A percentile compares a stretch with the other conserved stretches of the same genome.
Evolutionary conservation across 2,888 invertebrate species (phyloP).

Genomic region (Acrobasis consociella): DNA sequence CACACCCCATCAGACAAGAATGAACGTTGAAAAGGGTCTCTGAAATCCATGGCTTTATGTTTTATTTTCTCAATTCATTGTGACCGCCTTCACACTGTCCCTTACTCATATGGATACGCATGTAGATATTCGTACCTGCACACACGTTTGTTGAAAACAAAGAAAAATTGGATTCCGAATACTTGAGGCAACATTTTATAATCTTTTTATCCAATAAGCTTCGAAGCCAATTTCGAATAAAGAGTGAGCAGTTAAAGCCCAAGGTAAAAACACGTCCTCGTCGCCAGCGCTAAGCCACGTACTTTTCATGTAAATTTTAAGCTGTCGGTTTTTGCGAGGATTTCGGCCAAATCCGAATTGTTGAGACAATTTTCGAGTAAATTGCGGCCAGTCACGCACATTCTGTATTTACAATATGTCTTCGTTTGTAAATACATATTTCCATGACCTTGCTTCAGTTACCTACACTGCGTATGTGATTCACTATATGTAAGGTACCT

Average conservation of each 20-base stretch:
- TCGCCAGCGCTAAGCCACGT: slow-evolving; percentile 53
- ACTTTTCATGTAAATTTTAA: slow-evolving; percentile 67
- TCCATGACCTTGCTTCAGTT: slow-evolving; percentile 3
- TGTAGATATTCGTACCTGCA: not conserved
- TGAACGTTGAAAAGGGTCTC: slow-evolving; percentile 19
- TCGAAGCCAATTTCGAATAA: slow-evolving; percentile 62
- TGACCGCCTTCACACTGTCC: not conserved
- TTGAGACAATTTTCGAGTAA: slow-evolving; percentile 51
- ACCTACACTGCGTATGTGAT: too few relatives aligned
- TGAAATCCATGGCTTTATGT: slow-evolving; percentile 16
- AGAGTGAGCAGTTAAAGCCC: slow-evolving; percentile 61
- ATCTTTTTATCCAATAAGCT: slow-evolving; percentile 62
- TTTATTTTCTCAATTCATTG: slow-evolving; percentile 6
- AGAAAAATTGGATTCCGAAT: slow-evolving; percentile 42
- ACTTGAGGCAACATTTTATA: slow-evolving; percentile 51
- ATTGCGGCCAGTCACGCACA: slow-evolving; percentile 42
- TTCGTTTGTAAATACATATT: slow-evolving; percentile 9
- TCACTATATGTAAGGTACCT: too few relatives aligned
- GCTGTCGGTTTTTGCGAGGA: slow-evolving; percentile 58
- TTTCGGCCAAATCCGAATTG: slow-evolving; percentile 53
- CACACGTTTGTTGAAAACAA: slow-evolving; percentile 23
- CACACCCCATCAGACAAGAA: slow-evolving; percentile 18
- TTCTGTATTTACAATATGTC: not conserved
- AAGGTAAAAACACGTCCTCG: slow-evolving; percentile 60
- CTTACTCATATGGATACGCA: not conserved